phyloP scores from a whole-genome alignment of 2,113 vertebrate species.

The Python bivittatus region DNA sequence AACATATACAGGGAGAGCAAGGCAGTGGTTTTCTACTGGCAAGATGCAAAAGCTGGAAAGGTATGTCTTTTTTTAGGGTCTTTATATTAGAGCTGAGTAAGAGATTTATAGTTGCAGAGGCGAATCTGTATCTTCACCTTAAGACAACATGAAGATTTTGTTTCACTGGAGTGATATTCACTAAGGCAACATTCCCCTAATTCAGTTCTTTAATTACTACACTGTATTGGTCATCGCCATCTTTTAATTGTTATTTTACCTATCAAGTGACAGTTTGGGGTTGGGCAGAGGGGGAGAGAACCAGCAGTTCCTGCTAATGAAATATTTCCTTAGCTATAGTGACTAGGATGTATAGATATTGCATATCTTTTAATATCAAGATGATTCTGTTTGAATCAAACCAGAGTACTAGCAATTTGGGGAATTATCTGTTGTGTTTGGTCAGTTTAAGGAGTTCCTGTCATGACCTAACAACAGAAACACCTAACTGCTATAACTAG shows the following conservation, averaged over 20 bases:
- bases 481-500: not conserved
- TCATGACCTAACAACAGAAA: not conserved
- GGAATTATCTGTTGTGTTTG: not conserved
- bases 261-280: no score
- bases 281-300: not conserved
- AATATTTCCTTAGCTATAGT: no score
- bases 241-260: no score
- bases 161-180: not conserved
- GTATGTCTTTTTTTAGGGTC: not conserved
- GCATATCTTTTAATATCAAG: not conserved
- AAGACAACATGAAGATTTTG: not conserved
- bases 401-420: not conserved
- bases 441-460: not conserved
- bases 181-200: not conserved
- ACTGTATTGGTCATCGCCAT: not conserved
- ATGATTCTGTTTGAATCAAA: not conserved
- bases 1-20: not conserved
- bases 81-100: not conserved
- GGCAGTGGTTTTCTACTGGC: not conserved
- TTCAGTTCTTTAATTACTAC: not conserved
- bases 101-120: not conserved
- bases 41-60: not conserved
- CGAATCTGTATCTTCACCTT: not conserved
- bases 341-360: not conserved
- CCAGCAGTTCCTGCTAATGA: not conserved